Evolutionary conservation across 2,797 vertebrate species (phyloP).

Genomic region (Aldrovandia affinis): DNA sequence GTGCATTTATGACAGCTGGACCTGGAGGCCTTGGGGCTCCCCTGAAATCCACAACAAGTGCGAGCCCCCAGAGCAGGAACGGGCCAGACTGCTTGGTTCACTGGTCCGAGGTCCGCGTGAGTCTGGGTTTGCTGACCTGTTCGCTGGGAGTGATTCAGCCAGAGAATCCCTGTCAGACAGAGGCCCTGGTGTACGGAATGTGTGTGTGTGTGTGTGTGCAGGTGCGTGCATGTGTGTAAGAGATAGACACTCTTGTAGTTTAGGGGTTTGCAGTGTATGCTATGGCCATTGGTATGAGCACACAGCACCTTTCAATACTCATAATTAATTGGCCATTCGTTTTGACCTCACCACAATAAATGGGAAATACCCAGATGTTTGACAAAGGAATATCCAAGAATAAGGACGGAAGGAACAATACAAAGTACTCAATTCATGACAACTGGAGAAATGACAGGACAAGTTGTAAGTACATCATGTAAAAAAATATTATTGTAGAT

Average conservation of each 20-base stretch:
- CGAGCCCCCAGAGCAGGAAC: neutral
- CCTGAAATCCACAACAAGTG: slow-evolving; percentile 25
- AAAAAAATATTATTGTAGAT: neutral
- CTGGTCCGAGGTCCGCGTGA: neutral
- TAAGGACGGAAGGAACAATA: neutral
- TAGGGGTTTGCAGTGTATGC: neutral
- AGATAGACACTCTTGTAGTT: neutral
- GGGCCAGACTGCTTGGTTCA: neutral
- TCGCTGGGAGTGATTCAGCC: neutral
- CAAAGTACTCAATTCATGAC: neutral
- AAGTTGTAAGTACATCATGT: no score
- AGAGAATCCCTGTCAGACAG: neutral
- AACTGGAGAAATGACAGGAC: neutral
- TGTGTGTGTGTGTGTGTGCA: slow-evolving; percentile 6
- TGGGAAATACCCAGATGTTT: neutral
- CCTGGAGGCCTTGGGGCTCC: neutral
- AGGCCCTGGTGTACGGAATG: neutral
- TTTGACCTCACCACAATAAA: neutral
- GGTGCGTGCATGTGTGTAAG: neutral
- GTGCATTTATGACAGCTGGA: slow-evolving; percentile 21
- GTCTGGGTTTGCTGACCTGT: slow-evolving; percentile 23
- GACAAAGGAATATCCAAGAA: neutral
- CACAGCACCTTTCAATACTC: no score
- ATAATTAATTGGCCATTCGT: neutral
- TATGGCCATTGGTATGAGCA: neutral